Evolutionary conservation across 2,797 vertebrate species (phyloP).

Genomic region (Acanthis flammea): DNA sequence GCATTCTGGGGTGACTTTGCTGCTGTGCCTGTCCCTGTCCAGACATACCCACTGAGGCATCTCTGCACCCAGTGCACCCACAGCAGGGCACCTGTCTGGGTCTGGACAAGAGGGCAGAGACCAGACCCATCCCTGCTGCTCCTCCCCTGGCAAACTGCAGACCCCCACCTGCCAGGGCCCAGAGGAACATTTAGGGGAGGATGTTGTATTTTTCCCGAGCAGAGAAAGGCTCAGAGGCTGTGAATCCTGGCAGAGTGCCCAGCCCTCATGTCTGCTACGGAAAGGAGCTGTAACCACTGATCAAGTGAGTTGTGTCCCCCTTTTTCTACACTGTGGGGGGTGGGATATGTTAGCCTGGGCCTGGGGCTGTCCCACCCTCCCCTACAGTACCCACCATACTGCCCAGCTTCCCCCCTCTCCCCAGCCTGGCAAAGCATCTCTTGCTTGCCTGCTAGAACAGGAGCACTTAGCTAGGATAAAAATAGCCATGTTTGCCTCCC

Average conservation of each 20-base stretch:
- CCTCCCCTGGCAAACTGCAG: neutral
- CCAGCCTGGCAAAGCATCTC: neutral
- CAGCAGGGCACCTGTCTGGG: neutral
- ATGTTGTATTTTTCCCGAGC: neutral
- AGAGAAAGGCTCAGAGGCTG: conserved; percentile 11
- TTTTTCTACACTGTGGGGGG: neutral
- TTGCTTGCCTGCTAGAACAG: neutral
- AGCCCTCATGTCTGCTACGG: neutral
- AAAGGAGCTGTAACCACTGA: neutral
- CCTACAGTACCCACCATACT: neutral
- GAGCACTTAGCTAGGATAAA: conserved; percentile 60
- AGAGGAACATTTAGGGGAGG: neutral
- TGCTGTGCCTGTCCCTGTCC: fast-evolving
- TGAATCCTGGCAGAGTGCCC: conserved; percentile 38
- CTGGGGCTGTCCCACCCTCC: neutral
- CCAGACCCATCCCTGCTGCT: neutral
- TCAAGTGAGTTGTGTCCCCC: neutral
- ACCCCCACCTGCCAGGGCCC: neutral
- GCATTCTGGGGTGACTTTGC: neutral
- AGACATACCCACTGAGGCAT: fast-evolving
- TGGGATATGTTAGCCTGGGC: neutral
- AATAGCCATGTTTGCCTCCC: conserved; percentile 53
- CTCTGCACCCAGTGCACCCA: neutral
- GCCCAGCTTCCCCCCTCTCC: neutral
- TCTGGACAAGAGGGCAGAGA: neutral